Conservation (phyloP, 1,140 invertebrate genomes). For the Medauroidea extradentata region DNA sequence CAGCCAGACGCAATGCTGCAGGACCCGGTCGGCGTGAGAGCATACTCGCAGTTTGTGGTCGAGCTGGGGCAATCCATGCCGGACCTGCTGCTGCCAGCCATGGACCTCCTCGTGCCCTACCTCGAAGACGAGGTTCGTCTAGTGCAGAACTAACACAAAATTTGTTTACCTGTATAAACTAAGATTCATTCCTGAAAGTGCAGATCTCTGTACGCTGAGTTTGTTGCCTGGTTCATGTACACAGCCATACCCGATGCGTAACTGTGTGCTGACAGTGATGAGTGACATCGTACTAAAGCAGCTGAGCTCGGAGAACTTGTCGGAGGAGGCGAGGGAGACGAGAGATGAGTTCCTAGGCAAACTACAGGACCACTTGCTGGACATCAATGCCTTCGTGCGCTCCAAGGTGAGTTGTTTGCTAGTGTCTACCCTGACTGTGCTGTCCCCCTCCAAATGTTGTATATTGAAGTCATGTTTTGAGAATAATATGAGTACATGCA, state of each 20-base stretch:
- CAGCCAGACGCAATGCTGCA: slow-evolving; percentile 49
- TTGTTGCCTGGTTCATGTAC: slow-evolving; percentile 29
- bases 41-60: slow-evolving; percentile 63
- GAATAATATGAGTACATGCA: too few relatives aligned
- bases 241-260: slow-evolving; percentile 73
- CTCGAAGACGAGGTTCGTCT: slow-evolving; percentile 53
- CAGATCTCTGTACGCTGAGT: too few relatives aligned
- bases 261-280: slow-evolving; percentile 73
- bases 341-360: slow-evolving; percentile 68
- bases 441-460: too few relatives aligned
- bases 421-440: too few relatives aligned
- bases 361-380: slow-evolving; percentile 76
- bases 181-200: too few relatives aligned
- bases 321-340: slow-evolving; percentile 56
- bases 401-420: slow-evolving; percentile 51
- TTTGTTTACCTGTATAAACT: too few relatives aligned
- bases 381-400: slow-evolving; percentile 76
- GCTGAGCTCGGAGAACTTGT: slow-evolving; percentile 63
- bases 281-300: slow-evolving; percentile 65
- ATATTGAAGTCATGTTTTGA: too few relatives aligned
- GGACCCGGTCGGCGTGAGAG: slow-evolving; percentile 54
- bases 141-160: too few relatives aligned
- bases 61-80: slow-evolving; percentile 62
- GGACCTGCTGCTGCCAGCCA: slow-evolving; percentile 57
- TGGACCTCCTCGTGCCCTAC: slow-evolving; percentile 52